Percentiles rank a stretch among this genome's conserved stretches.
phyloP scores from a whole-genome alignment of 1,140 invertebrate genomes.

The Zaprionus gabonicus region DNA sequence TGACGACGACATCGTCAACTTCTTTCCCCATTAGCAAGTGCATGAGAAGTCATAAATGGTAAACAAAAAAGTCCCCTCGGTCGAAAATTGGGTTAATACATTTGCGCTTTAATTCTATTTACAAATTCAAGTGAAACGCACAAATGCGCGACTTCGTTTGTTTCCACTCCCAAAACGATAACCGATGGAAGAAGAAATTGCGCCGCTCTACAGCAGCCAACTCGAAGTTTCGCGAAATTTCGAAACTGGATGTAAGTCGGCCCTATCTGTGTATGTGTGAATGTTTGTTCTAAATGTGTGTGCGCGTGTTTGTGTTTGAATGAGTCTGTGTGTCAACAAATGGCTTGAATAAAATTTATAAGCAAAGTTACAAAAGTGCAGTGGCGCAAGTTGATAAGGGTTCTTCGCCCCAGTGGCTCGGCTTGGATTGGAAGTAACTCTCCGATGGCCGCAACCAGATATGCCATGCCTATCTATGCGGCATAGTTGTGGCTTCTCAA shows the following conservation, averaged over 20 bases:
- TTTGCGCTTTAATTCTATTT: conserved; percentile 76
- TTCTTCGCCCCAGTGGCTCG: conserved; percentile 28
- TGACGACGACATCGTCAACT: conserved; percentile 55
- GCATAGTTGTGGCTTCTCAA: conserved; percentile 64
- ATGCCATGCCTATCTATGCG: conserved; percentile 22
- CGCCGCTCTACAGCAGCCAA: conserved; percentile 36
- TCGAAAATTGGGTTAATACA: conserved; percentile 57
- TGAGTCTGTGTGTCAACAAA: conserved; percentile 67
- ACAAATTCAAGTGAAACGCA: conserved; percentile 61
- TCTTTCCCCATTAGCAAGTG: conserved; percentile 60
- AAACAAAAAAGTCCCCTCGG: conserved; percentile 32
- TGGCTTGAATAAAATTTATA: conserved; percentile 81
- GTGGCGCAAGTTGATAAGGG: conserved; percentile 59
- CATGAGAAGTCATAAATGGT: conserved; percentile 18
- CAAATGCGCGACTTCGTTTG: conserved; percentile 57
- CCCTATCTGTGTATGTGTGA: not conserved
- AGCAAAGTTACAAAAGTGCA: conserved; percentile 72
- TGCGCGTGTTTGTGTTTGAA: conserved; percentile 21
- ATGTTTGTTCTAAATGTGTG: conserved; percentile 8
- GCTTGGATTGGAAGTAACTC: conserved; percentile 35
- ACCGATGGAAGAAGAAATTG: conserved; percentile 64
- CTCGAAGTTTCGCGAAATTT: conserved; percentile 72
- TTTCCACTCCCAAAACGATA: conserved; percentile 45
- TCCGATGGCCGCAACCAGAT: conserved; percentile 54
- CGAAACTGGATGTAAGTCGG: conserved; percentile 23